Conservation (phyloP, 1,140 invertebrate species). For the Chionoecetes opilio region DNA sequence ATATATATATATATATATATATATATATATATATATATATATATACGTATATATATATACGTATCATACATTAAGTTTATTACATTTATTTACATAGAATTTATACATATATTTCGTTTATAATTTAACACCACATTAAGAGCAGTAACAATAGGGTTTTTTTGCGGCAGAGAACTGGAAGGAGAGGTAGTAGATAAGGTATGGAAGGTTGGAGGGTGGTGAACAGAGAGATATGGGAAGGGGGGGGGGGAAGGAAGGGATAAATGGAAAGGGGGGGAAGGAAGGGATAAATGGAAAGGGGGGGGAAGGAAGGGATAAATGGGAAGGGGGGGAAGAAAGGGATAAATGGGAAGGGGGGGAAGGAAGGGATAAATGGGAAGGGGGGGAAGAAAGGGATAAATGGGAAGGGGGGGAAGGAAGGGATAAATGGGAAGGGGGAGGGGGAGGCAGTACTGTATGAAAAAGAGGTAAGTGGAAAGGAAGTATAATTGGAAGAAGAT, state of each 20-base stretch:
- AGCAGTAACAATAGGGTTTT: background rate
- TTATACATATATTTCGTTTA: background rate
- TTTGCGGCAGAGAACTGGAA: background rate
- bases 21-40: no score
- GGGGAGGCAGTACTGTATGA: no score
- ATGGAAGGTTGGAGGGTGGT: background rate
- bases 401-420: background rate
- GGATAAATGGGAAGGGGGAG: background rate
- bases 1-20: no score
- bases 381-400: background rate
- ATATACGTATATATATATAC: no score
- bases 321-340: no score
- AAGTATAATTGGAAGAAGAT: no score
- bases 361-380: background rate
- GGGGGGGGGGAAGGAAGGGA: background rate
- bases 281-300: no score
- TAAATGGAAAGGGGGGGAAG: no score
- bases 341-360: no score
- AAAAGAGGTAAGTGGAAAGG: no score
- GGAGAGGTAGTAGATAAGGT: background rate
- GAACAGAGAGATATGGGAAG: background rate
- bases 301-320: no score
- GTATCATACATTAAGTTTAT: slow-evolving; percentile 31
- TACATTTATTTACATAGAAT: slow-evolving; percentile 10
- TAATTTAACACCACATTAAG: slow-evolving; percentile 5